Evolutionary conservation across 2,888 invertebrate species (phyloP).

Genomic region (Drosophila barbarae): DNA sequence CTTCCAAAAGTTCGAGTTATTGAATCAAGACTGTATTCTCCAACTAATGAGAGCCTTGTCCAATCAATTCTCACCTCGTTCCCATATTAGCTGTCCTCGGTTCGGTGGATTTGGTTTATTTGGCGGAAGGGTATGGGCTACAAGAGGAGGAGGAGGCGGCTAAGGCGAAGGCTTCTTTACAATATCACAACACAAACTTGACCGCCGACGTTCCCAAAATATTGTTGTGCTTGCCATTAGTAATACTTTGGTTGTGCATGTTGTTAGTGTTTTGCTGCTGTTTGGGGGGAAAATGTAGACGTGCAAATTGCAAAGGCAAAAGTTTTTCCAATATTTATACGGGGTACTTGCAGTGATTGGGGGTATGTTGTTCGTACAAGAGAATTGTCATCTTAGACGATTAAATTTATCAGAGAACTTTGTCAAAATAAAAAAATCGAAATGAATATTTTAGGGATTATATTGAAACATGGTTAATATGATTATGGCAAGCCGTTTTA

Average conservation of each 20-base stretch:
- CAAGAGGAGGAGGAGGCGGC: not conserved
- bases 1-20: constrained; percentile 2
- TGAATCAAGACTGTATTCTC: constrained; percentile 7
- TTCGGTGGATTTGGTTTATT: constrained; percentile 5
- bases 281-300: constrained; percentile 37
- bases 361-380: not conserved
- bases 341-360: not conserved
- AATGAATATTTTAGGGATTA: not conserved
- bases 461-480: not conserved
- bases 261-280: constrained; percentile 21
- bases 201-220: constrained; percentile 48
- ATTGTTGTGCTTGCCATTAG: constrained; percentile 27
- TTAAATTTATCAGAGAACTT: too few species aligned
- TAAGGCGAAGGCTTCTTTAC: constrained; percentile 26
- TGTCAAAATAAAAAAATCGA: too few species aligned
- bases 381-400: not conserved
- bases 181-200: constrained; percentile 62
- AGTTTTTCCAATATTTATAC: constrained; percentile 19
- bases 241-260: constrained; percentile 21
- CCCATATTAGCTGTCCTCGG: constrained; percentile 9
- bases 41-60: constrained; percentile 19
- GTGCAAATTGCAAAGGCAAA: constrained; percentile 50
- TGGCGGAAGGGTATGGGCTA: constrained; percentile 15
- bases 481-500: not conserved
- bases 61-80: constrained; percentile 32